These are phyloP conservation scores for Apamea crenata DNA, from an alignment of 2,888 invertebrate genomes.

Conservation along the genomic window DNA sequence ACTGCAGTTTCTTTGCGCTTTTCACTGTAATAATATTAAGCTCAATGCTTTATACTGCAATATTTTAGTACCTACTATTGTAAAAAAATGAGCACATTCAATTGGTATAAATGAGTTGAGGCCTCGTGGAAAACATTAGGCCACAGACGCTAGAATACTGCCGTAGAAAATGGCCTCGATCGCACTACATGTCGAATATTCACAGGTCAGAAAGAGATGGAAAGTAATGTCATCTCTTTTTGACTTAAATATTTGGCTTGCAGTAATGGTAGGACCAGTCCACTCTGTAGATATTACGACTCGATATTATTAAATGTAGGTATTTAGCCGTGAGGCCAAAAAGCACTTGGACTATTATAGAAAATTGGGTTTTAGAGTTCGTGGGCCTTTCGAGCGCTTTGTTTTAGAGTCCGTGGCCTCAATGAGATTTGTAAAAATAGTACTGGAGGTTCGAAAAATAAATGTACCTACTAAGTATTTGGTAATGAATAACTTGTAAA, in stretches of 20 bases:
- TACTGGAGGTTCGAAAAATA: constrained; percentile 70
- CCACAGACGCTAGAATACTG: constrained; percentile 30
- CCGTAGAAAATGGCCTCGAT: constrained; percentile 29
- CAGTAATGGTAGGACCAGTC: constrained; percentile 50
- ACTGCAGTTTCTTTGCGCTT: constrained; percentile 47
- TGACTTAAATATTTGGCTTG: constrained; percentile 13
- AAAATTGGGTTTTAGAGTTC: constrained; percentile 26
- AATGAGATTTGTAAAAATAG: constrained; percentile 64
- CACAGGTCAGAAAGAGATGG: constrained; percentile 19
- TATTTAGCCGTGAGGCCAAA: constrained; percentile 38
- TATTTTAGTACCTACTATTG: constrained; percentile 37
- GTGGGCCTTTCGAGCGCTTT: constrained; percentile 21
- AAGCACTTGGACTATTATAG: constrained; percentile 53
- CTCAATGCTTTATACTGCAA: constrained; percentile 47
- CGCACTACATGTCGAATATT: constrained; percentile 16
- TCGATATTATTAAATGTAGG: constrained; percentile 60
- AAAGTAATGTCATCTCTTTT: constrained; percentile 19
- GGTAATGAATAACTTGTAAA: constrained; percentile 81
- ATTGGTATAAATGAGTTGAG: constrained; percentile 23
- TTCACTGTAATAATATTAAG: constrained; percentile 45
- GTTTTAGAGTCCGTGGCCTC: constrained; percentile 38
- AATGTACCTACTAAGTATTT: constrained; percentile 83
- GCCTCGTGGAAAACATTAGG: constrained; percentile 30
- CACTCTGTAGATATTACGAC: constrained; percentile 62
- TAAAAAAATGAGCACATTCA: constrained; percentile 41